Evolutionary conservation across 2,113 vertebrate species (phyloP).

Genomic region (Anser cygnoides): DNA sequence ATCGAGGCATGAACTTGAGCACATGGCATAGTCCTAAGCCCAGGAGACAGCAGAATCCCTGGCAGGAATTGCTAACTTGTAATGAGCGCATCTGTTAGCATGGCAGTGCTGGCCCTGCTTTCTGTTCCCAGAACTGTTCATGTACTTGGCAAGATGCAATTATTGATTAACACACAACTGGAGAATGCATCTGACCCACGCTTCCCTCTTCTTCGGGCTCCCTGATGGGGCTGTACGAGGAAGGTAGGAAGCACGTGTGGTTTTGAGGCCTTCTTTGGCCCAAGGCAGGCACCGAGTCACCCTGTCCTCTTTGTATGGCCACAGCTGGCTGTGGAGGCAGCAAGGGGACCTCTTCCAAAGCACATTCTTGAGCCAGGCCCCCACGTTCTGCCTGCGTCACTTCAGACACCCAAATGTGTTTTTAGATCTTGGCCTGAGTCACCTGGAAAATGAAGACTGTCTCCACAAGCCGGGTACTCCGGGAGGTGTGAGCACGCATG

Average conservation of each 20-base stretch:
- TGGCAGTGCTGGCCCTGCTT: neutral
- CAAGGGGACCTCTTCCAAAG: neutral
- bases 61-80: neutral
- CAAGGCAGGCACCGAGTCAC: rapidly evolving
- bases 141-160: neutral
- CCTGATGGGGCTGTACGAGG: neutral
- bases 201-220: neutral
- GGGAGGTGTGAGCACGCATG: neutral
- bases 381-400: neutral
- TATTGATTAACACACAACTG: neutral
- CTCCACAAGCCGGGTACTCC: neutral
- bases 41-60: neutral
- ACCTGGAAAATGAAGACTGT: neutral
- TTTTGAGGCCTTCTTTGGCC: neutral
- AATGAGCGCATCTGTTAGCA: neutral
- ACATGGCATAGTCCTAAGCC: neutral
- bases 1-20: neutral
- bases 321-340: neutral
- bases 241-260: neutral
- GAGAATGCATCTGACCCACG: neutral
- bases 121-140: neutral
- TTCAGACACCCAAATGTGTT: neutral
- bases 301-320: neutral
- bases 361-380: neutral
- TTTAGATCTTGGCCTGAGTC: neutral